These are phyloP conservation scores for Netelia virgata DNA, from an alignment of 2,888 invertebrate species.

Conservation along the genomic window DNA sequence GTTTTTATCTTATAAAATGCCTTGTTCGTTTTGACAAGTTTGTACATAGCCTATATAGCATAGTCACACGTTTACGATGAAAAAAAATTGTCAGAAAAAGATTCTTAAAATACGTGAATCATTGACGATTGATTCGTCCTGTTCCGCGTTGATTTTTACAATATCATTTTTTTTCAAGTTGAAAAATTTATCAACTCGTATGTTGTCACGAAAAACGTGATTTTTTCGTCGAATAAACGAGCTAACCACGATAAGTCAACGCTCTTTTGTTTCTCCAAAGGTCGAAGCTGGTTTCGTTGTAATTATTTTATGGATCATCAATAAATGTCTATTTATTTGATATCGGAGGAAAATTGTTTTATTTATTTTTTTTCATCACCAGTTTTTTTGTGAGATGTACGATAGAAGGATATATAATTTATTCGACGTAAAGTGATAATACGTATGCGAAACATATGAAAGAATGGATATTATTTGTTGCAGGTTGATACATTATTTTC, in stretches of 20 bases:
- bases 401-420: conserved; percentile 11
- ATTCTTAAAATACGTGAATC: not conserved
- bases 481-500: too few species aligned
- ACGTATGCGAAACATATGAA: not conserved
- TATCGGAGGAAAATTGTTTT: conserved; percentile 47
- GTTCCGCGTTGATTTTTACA: not conserved
- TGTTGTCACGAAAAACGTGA: conserved; percentile 47
- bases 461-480: too few species aligned
- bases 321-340: conserved; percentile 76
- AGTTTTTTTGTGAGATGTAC: not conserved
- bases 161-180: conserved; percentile 26
- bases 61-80: conserved; percentile 42
- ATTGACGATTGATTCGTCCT: conserved; percentile 2
- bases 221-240: conserved; percentile 46
- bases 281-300: conserved; percentile 68
- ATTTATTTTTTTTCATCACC: too few species aligned
- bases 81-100: conserved; percentile 38
- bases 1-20: conserved; percentile 48
- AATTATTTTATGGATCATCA: conserved; percentile 73
- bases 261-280: conserved; percentile 65
- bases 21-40: conserved; percentile 59
- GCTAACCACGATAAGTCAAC: conserved; percentile 33
- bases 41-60: conserved; percentile 64
- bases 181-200: conserved; percentile 58
- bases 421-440: not conserved